phyloP scores from a whole-genome alignment of 2,888 invertebrate species.

The Apotomis turbidana region DNA sequence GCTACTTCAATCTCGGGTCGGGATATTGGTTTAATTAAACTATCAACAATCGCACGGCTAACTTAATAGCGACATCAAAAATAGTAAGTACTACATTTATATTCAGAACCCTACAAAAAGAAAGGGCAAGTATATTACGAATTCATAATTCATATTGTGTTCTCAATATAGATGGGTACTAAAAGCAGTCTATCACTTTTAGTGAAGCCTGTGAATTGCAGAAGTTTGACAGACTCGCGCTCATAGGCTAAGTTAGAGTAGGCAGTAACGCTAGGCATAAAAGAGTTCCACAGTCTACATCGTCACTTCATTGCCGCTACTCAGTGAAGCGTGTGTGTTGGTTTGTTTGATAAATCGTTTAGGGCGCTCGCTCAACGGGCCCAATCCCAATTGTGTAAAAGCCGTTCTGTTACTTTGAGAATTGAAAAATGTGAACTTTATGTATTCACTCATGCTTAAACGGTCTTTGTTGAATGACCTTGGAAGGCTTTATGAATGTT shows the following conservation, averaged over 20 bases:
- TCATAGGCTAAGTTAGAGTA: not conserved
- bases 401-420: conserved; percentile 33
- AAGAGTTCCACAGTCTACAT: not conserved
- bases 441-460: conserved; percentile 4
- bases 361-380: conserved; percentile 14
- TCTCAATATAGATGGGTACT: too few relatives aligned
- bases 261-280: not conserved
- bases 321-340: conserved; percentile 31
- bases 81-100: too few relatives aligned
- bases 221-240: not conserved
- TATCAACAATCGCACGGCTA: too few relatives aligned
- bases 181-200: too few relatives aligned
- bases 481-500: not conserved
- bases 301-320: conserved; percentile 8
- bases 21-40: too few relatives aligned
- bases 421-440: conserved; percentile 38
- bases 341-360: conserved; percentile 40
- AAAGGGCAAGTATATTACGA: too few relatives aligned
- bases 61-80: too few relatives aligned
- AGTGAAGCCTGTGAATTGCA: too few relatives aligned
- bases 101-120: too few relatives aligned
- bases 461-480: conserved; percentile 17
- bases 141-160: too few relatives aligned
- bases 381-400: conserved; percentile 31
- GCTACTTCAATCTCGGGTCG: too few relatives aligned